phyloP scores from a whole-genome alignment of 2,888 invertebrate genomes.

The Lumbricus terrestris region DNA sequence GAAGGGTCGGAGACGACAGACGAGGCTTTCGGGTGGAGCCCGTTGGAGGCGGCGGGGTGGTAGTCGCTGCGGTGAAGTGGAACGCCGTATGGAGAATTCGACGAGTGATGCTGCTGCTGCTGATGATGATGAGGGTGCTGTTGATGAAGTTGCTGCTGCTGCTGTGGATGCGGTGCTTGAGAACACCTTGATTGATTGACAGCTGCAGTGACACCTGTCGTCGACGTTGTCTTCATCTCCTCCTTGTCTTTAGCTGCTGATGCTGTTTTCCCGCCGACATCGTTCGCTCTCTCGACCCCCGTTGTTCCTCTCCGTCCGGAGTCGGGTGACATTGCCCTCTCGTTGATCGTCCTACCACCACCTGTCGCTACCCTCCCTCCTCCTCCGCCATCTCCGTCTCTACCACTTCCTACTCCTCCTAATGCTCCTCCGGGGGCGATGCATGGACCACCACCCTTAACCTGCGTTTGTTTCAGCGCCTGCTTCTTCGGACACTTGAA shows the following conservation, averaged over 20 bases:
- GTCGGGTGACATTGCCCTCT: neutral
- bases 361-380: neutral
- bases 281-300: neutral
- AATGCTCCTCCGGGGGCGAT: neutral
- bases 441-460: neutral
- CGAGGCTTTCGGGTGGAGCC: neutral
- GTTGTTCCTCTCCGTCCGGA: neutral
- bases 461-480: conserved; percentile 29
- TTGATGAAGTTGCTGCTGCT: neutral
- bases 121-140: too few relatives aligned
- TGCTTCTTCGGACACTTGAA: conserved; percentile 69
- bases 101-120: neutral
- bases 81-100: neutral
- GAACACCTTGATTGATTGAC: neutral
- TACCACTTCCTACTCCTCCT: too few relatives aligned
- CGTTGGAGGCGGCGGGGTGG: neutral
- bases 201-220: neutral
- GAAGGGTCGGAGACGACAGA: neutral
- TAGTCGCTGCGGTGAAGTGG: neutral
- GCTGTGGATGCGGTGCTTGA: neutral
- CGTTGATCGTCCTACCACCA: neutral
- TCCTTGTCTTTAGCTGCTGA: neutral
- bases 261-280: neutral
- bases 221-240: neutral
- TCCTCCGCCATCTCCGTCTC: neutral